A percentile compares a stretch with the other conserved stretches of the same genome.
Evolutionary conservation across 2,888 invertebrate species (phyloP).

Genomic region (Calameuta idolon): DNA sequence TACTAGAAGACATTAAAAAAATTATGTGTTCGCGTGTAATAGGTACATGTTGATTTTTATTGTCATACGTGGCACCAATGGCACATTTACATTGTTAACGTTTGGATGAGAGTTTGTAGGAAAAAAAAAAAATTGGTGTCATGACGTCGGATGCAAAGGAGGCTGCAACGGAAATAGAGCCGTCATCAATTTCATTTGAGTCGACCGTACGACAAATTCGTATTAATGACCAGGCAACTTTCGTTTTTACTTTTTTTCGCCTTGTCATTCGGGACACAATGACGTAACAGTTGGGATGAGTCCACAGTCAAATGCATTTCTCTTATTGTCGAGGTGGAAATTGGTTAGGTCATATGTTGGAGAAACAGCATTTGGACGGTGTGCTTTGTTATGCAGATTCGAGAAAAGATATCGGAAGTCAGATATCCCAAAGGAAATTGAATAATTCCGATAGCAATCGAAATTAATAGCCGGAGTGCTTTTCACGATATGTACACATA

Average conservation of each 20-base stretch:
- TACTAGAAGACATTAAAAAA: not conserved
- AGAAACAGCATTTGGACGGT: constrained; percentile 23
- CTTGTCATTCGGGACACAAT: constrained; percentile 48
- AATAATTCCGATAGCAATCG: constrained; percentile 3
- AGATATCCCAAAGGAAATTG: not conserved
- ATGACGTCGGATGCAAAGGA: constrained; percentile 18
- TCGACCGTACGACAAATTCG: constrained; percentile 53
- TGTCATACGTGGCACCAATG: not conserved
- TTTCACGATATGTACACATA: not conserved
- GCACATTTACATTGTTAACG: constrained; percentile 12
- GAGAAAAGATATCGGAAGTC: constrained; percentile 2
- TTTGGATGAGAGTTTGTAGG: constrained; percentile 23
- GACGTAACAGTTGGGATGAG: constrained; percentile 52
- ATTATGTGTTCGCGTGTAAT: not conserved
- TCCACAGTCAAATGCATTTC: constrained; percentile 38
- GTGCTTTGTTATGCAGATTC: constrained; percentile 25
- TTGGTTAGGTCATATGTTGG: constrained; percentile 35
- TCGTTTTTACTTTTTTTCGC: constrained; percentile 36
- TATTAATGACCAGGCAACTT: constrained; percentile 61
- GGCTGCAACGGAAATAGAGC: constrained; percentile 47
- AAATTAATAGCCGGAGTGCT: constrained; percentile 1
- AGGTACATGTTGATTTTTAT: not conserved
- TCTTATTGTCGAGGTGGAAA: constrained; percentile 46
- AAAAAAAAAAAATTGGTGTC: constrained; percentile 4
- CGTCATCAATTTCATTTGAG: constrained; percentile 51